Conservation (phyloP, 2,113 vertebrate genomes). For the Rafetus swinhoei region DNA sequence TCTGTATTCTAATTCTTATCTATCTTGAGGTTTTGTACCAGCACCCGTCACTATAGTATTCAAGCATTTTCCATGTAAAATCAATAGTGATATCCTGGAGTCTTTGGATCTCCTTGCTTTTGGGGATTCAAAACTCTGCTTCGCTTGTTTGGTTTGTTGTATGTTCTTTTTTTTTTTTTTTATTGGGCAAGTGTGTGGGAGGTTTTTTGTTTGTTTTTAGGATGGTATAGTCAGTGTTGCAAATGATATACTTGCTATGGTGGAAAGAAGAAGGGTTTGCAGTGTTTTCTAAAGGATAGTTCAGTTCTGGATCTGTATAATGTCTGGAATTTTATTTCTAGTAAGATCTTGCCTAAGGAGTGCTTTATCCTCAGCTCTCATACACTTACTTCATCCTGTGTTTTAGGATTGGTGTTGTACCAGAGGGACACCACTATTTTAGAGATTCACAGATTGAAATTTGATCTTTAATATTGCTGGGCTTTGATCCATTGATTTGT, state of each 20-base stretch:
- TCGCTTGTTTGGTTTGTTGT: background rate
- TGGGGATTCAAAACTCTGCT: background rate
- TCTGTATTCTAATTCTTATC: background rate
- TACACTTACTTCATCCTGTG: background rate
- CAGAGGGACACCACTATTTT: background rate
- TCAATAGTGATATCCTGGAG: background rate
- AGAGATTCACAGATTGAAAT: background rate
- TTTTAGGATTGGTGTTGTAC: background rate
- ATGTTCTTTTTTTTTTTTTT: background rate
- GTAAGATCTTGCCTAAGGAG: background rate
- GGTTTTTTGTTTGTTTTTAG: background rate
- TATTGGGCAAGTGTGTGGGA: background rate
- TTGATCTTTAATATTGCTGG: background rate
- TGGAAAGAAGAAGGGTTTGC: background rate
- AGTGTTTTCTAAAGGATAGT: background rate
- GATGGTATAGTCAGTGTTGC: background rate
- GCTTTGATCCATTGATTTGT: background rate
- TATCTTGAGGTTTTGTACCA: background rate
- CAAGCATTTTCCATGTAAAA: background rate
- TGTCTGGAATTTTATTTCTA: rapidly evolving
- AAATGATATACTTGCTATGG: rapidly evolving
- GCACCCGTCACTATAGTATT: background rate
- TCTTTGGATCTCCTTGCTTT: background rate
- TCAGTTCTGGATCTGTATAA: rapidly evolving
- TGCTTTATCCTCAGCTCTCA: background rate